Evolutionary conservation across 2,888 invertebrate species (phyloP).

Genomic region (Monochamus alternatus): DNA sequence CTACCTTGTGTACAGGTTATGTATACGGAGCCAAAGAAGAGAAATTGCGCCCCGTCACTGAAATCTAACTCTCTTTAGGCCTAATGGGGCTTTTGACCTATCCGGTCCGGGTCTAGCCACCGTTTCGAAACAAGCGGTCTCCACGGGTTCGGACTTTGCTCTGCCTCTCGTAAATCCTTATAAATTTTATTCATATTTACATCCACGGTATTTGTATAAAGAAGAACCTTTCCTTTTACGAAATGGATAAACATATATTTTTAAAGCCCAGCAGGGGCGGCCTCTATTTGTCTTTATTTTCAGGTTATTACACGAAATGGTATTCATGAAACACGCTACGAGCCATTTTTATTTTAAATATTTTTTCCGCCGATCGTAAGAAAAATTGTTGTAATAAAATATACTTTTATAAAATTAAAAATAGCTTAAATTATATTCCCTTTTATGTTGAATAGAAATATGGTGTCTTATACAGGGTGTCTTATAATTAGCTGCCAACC

Average conservation of each 20-base stretch:
- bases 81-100: conserved; percentile 25
- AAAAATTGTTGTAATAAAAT: no score
- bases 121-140: conserved; percentile 24
- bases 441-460: no score
- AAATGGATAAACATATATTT: conserved; percentile 17
- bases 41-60: conserved; percentile 1
- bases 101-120: conserved; percentile 8
- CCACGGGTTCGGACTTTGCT: conserved; percentile 22
- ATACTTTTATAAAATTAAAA: no score
- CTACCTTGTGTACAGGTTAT: no score
- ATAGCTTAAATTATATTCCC: no score
- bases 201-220: conserved; percentile 20
- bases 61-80: conserved; percentile 14
- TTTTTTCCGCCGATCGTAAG: no score
- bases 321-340: not conserved
- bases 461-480: no score
- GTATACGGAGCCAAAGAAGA: not conserved
- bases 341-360: no score
- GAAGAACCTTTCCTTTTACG: conserved; percentile 20
- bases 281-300: not conserved
- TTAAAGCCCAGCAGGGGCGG: not conserved
- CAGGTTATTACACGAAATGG: not conserved
- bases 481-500: no score
- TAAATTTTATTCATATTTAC: conserved; percentile 27
- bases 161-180: conserved; percentile 22